Conservation (phyloP, 2,888 invertebrate genomes). For the Augochlorella aurata region DNA sequence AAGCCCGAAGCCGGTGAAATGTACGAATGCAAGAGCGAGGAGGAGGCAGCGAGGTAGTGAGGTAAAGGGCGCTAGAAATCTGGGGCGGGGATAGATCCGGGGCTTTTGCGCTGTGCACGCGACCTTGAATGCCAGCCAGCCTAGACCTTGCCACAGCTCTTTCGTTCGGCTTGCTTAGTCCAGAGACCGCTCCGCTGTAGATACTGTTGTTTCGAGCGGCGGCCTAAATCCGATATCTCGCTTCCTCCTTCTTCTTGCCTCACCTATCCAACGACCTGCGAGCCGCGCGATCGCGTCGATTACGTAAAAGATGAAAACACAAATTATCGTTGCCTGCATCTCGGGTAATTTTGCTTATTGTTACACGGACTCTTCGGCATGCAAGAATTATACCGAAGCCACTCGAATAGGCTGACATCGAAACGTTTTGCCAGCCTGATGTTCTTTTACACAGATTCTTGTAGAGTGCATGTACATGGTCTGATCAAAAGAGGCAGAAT, state of each 20-base stretch:
- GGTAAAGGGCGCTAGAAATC: conserved; percentile 69
- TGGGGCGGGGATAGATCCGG: conserved; percentile 71
- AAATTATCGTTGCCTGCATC: conserved; percentile 42
- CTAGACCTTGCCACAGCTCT: conserved; percentile 78
- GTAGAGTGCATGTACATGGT: too few species aligned
- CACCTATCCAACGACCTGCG: conserved; percentile 17
- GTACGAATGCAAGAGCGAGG: conserved; percentile 28
- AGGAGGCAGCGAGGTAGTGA: conserved; percentile 33
- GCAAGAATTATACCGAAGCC: background rate
- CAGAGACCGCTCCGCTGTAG: conserved; percentile 53
- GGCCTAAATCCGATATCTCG: conserved; percentile 60
- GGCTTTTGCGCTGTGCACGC: conserved; percentile 72
- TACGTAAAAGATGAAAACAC: conserved; percentile 58
- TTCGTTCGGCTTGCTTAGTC: conserved; percentile 68
- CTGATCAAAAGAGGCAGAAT: too few species aligned
- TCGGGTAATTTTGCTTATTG: conserved; percentile 27
- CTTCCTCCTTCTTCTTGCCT: conserved; percentile 41
- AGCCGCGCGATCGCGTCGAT: conserved; percentile 37
- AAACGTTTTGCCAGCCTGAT: background rate
- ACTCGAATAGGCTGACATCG: background rate
- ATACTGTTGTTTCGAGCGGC: conserved; percentile 59
- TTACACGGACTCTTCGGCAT: background rate
- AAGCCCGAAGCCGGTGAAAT: conserved; percentile 31
- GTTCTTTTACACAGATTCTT: too few species aligned
- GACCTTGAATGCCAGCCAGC: conserved; percentile 79